phyloP scores from a whole-genome alignment of 2,888 invertebrate species.

The Agelastica alni region DNA sequence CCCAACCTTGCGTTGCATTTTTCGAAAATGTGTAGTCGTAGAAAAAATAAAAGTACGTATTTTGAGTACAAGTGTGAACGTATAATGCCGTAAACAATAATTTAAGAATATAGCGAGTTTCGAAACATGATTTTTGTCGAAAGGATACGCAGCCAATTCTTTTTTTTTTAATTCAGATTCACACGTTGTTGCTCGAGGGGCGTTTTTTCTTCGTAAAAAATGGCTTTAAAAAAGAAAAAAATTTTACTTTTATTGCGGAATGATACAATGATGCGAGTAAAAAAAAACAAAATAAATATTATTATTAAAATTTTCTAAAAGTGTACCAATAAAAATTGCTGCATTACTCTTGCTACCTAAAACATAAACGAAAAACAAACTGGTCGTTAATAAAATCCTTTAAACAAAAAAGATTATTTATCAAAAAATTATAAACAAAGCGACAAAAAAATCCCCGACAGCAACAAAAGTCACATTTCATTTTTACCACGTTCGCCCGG shows the following conservation, averaged over 20 bases:
- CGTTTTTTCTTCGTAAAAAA: background rate
- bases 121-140: too few species aligned
- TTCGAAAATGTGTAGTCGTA: too few species aligned
- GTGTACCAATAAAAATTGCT: slow-evolving; percentile 7
- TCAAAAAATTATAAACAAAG: background rate
- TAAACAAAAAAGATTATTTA: background rate
- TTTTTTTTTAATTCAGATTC: background rate
- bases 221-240: background rate
- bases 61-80: too few species aligned
- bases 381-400: background rate
- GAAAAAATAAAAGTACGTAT: too few species aligned
- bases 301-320: background rate
- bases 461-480: too few species aligned
- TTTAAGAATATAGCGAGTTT: too few species aligned
- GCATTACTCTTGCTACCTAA: slow-evolving; percentile 7
- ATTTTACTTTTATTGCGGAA: too few species aligned
- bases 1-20: too few species aligned
- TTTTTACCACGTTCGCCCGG: too few species aligned
- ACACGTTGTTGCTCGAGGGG: slow-evolving; percentile 8
- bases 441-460: too few species aligned
- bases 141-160: background rate
- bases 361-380: slow-evolving; percentile 5
- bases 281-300: background rate
- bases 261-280: too few species aligned
- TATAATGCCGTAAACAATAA: too few species aligned